Evolutionary conservation across 2,113 vertebrate species (phyloP).

Genomic region (Anolis carolinensis): DNA sequence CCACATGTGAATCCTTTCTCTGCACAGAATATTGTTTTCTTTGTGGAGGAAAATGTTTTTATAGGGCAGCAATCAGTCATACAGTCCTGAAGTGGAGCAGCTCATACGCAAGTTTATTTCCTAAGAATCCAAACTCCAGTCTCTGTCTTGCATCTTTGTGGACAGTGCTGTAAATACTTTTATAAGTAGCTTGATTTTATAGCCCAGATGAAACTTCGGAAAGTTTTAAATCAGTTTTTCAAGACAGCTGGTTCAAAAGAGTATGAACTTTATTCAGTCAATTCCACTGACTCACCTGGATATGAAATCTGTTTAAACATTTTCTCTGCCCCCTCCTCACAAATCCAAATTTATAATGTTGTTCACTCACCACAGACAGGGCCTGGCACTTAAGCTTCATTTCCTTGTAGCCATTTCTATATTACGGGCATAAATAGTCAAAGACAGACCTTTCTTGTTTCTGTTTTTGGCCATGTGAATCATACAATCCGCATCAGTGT

Average conservation of each 20-base stretch:
- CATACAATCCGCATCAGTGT: slow-evolving; percentile 18
- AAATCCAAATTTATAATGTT: neutral
- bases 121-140: neutral
- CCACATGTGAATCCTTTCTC: neutral
- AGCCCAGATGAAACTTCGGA: neutral
- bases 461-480: slow-evolving; percentile 9
- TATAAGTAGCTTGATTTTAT: neutral
- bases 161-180: neutral
- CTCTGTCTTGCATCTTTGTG: neutral
- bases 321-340: neutral
- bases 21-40: neutral
- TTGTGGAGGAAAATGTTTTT: neutral
- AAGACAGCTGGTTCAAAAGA: neutral
- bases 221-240: neutral
- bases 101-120: neutral
- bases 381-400: slow-evolving; percentile 1
- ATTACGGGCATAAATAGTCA: slow-evolving; percentile 19
- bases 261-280: neutral
- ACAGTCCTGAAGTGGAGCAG: no score
- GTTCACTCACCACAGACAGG: neutral
- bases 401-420: slow-evolving; percentile 21
- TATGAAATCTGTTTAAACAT: neutral
- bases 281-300: neutral
- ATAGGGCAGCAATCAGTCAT: no score
- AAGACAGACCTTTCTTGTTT: slow-evolving; percentile 43